A percentile compares a stretch with the other conserved stretches of the same genome.
phyloP scores from a whole-genome alignment of 2,113 vertebrate genomes.

The Sprattus sprattus region DNA sequence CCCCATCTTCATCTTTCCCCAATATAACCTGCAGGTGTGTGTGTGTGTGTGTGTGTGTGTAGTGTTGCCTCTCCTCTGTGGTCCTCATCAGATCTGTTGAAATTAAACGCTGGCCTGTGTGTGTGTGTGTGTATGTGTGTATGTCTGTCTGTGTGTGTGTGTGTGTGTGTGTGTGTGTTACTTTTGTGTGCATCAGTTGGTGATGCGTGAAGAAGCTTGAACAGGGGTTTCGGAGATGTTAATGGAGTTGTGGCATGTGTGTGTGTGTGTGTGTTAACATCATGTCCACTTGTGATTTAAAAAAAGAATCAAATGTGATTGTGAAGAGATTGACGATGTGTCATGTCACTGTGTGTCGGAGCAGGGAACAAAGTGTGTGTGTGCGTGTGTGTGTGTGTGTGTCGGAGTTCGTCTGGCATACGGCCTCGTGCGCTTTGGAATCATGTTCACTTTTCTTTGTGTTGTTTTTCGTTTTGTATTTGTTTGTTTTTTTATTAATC shows the following conservation, averaged over 20 bases:
- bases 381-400: background rate
- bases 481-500: conserved; percentile 7
- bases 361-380: conserved; percentile 18
- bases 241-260: background rate
- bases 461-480: conserved; percentile 15
- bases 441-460: conserved; percentile 60
- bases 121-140: background rate
- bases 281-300: background rate
- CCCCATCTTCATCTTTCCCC: background rate
- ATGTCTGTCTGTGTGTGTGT: background rate
- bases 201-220: conserved; percentile 13
- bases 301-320: conserved; percentile 19
- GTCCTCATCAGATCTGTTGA: background rate
- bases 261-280: conserved; percentile 21
- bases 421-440: background rate
- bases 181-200: conserved; percentile 3
- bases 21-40: background rate
- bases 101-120: background rate
- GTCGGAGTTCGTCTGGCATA: background rate
- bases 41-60: background rate
- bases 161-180: conserved; percentile 7
- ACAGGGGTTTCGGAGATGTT: background rate
- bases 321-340: conserved; percentile 6
- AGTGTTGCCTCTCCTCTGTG: background rate
- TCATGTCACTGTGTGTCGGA: conserved; percentile 48